Evolutionary conservation across 1,140 invertebrate species (phyloP).

Genomic region (Goniozus legneri): DNA sequence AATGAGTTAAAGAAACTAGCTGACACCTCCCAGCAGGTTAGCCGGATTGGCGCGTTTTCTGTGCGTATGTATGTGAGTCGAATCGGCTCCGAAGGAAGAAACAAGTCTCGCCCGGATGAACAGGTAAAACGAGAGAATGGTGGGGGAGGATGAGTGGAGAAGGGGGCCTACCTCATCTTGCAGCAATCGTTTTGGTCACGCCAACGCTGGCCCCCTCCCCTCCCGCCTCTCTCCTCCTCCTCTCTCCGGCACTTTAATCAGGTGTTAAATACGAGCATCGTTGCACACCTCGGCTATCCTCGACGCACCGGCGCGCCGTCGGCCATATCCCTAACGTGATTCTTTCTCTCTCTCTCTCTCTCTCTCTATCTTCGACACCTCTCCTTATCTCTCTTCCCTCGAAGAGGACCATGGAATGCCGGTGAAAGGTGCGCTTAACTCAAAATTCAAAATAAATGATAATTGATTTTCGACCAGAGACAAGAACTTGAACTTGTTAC

Average conservation of each 20-base stretch:
- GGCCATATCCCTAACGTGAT: not conserved
- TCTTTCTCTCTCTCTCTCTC: not conserved
- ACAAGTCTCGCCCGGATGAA: conserved; percentile 6
- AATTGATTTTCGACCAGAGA: no score
- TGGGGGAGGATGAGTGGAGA: conserved; percentile 16
- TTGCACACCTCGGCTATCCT: conserved; percentile 25
- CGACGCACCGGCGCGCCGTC: conserved; percentile 6
- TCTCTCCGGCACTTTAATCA: conserved; percentile 50
- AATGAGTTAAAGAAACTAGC: no score
- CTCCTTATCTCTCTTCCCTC: not conserved
- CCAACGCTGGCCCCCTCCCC: conserved; percentile 26
- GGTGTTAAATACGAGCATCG: conserved; percentile 50
- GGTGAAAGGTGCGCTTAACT: no score
- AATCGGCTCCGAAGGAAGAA: no score
- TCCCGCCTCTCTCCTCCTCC: no score
- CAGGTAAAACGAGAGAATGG: conserved; percentile 21
- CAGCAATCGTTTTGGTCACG: conserved; percentile 42
- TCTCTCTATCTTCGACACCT: no score
- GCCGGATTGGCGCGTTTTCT: no score
- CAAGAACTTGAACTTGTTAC: no score
- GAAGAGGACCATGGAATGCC: no score
- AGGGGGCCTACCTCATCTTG: conserved; percentile 30
- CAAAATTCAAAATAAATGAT: no score
- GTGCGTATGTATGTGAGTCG: no score
- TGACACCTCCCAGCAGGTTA: no score